A percentile compares a stretch with the other conserved stretches of the same genome.
Evolutionary conservation across 1,140 invertebrate species (phyloP).

Genomic region (Ruditapes philippinarum): DNA sequence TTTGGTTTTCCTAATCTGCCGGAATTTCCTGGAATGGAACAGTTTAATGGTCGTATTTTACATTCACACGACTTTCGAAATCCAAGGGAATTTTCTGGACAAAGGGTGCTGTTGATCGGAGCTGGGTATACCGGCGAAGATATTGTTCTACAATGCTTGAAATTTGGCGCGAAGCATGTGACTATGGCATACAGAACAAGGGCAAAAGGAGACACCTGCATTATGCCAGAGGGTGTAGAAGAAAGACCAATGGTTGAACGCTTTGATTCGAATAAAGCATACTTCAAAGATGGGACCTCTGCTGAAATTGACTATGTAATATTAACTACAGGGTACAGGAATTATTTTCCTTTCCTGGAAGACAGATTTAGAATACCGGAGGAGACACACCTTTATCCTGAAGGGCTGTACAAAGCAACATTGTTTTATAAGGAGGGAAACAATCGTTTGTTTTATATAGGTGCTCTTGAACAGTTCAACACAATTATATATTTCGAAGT

Average conservation of each 20-base stretch:
- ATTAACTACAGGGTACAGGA: slow-evolving; percentile 45
- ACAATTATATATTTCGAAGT: neutral
- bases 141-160: slow-evolving; percentile 39
- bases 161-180: slow-evolving; percentile 30
- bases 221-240: slow-evolving; percentile 29
- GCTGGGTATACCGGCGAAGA: slow-evolving; percentile 51
- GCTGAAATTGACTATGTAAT: slow-evolving; percentile 56
- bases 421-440: neutral
- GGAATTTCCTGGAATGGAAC: slow-evolving; percentile 35
- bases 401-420: slow-evolving; percentile 45
- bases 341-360: slow-evolving; percentile 50
- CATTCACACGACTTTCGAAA: slow-evolving; percentile 61
- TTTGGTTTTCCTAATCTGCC: slow-evolving; percentile 46
- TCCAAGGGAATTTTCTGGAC: slow-evolving; percentile 39
- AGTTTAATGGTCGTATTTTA: slow-evolving; percentile 43
- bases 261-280: slow-evolving; percentile 4
- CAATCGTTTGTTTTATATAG: slow-evolving; percentile 10
- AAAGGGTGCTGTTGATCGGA: slow-evolving; percentile 45
- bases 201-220: neutral
- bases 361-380: slow-evolving; percentile 25
- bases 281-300: slow-evolving; percentile 56
- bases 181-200: neutral
- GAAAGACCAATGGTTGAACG: slow-evolving; percentile 40
- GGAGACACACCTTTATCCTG: neutral
- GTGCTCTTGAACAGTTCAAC: neutral